Evolutionary conservation across 2,888 invertebrate genomes (phyloP), one percentile per base, ranked within the genome.

Genomic region (Hedya salicella): DNA sequence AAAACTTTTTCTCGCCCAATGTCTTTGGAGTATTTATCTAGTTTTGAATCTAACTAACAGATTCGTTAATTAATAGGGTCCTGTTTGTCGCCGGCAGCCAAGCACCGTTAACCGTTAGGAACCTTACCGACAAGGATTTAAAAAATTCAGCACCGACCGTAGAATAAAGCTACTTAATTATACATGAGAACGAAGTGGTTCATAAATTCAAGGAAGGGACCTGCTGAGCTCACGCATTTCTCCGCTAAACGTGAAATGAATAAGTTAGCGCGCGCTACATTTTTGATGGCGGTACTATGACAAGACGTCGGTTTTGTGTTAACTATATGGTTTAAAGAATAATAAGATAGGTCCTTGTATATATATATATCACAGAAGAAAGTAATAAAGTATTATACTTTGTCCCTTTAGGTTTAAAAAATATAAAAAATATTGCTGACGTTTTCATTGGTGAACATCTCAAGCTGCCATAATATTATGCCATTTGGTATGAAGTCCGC

Each of bases 111-210:
- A 40, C 16, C 40, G 14, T 17, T 25, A 48, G 14, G 48, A 21
- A 32, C 54, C 42, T 25, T 14, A 17, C 40, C 39, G 39, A 59
- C 30, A 44, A 40, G 36, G 36, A 44, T 40, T 56, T 48, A 48
- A 66, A 60, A 52, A 54, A 61, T 61, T 60, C 39, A 65, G 17
- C 53, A 54, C 53, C 36, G 40, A n/a, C 60, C 40, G 19, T 40
- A 66, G 66, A 48, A 49, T 60, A 48, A 39, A 53, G 19, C 54
- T 66, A 54, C 61, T 66, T 61, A 66, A 66, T 61, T 66, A 66
- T 66, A 53, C n/a, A 61, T 40, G 16, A 19, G 17, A 42, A 21
- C 48, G 17, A 48, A 66, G 66, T 66, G 59, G 59, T 65, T 60
- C 39, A 65, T 65, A 65, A 65, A 65, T 65, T 65, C 52, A 40